Percentiles rank a stretch among this genome's conserved stretches.
Evolutionary conservation across 2,888 invertebrate species (phyloP).

Genomic region (Drosophila kokeensis): DNA sequence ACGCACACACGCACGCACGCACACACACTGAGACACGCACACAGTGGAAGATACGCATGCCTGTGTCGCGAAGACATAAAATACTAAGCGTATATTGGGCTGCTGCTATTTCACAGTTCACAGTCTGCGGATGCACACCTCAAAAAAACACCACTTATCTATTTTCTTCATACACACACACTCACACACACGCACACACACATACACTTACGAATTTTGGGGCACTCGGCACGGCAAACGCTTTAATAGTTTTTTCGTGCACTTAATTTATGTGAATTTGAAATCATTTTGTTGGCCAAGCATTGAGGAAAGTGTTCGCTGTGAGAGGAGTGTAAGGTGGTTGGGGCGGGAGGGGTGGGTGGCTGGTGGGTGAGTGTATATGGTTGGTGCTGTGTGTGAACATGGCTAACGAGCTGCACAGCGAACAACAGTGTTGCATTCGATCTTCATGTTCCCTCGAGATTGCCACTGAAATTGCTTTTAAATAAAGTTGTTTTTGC

Average conservation of each 20-base stretch:
- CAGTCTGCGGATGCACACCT: constrained; percentile 37
- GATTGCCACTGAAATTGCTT: constrained; percentile 69
- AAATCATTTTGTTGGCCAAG: constrained; percentile 55
- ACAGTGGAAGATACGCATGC: constrained; percentile 7
- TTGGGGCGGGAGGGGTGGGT: background rate
- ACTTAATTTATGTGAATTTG: constrained; percentile 77
- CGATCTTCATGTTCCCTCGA: constrained; percentile 10
- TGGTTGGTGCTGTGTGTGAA: constrained; percentile 1
- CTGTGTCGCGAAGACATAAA: constrained; percentile 38
- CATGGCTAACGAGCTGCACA: constrained; percentile 50
- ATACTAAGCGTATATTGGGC: constrained; percentile 48
- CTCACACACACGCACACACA: constrained; percentile 24
- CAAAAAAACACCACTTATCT: constrained; percentile 50
- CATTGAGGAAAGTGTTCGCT: constrained; percentile 11
- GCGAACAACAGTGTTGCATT: constrained; percentile 25
- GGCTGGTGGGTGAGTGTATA: background rate
- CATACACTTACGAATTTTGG: background rate
- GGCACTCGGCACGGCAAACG: constrained; percentile 55
- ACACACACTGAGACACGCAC: constrained; percentile 6
- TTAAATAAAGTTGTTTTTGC: constrained; percentile 63
- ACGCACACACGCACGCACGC: constrained; percentile 9
- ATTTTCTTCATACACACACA: constrained; percentile 58
- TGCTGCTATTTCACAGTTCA: constrained; percentile 33
- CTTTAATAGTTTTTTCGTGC: constrained; percentile 75
- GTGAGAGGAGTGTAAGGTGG: background rate